Base-by-base conservation (phyloP, 2,888 invertebrate genomes). In the Tetranychus truncatus region DNA sequence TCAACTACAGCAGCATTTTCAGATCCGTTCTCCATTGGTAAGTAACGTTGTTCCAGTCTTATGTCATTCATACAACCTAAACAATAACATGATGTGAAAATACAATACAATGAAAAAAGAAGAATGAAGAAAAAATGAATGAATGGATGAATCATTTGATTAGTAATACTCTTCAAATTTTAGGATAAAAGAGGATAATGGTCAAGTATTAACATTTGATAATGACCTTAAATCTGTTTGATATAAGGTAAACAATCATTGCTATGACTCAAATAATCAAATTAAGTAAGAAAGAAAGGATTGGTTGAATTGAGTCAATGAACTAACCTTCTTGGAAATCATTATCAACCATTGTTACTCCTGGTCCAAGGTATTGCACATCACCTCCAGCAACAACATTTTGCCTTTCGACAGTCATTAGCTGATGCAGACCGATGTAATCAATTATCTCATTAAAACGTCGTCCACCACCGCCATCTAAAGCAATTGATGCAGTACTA, bases 1-100 rank as follows among this genome's bases (percentile, higher is more conserved):
- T 94, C 93, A 7, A 93, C 92, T 1, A 95, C 92, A 82, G 94
- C 94, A 46, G 95, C 95, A 90, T 93, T 93, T 82, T 93, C 92
- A 0, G 92, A 93, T 74, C 94, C 94, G 81, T 94, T 94, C 89
- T 93, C 92, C 79, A 97, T 84, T 0, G 97, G 96, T 77, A 99
- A 85, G 83, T 94, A 94, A 81, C 93, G 92, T 75, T 94, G 94
- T 84, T 97, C 95, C 79, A 95, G 86, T 80, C 97, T 87, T 78
- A 91, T 88, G 80, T 91, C 91, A 80, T 89, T 89, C 82, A 91
- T 84, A 82, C 91, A 91, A 76, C 90, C 89, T 89, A 80, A n/a
- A 20, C 34, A 44, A 20, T 66, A n/a, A 34, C 5, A 34, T 34
- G 34, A 34, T 34, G 34, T 34, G 34, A 34, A 34, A 34, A 34